Evolutionary conservation across 2,113 vertebrate genomes (phyloP).

Genomic region (Lasiurus cinereus): DNA sequence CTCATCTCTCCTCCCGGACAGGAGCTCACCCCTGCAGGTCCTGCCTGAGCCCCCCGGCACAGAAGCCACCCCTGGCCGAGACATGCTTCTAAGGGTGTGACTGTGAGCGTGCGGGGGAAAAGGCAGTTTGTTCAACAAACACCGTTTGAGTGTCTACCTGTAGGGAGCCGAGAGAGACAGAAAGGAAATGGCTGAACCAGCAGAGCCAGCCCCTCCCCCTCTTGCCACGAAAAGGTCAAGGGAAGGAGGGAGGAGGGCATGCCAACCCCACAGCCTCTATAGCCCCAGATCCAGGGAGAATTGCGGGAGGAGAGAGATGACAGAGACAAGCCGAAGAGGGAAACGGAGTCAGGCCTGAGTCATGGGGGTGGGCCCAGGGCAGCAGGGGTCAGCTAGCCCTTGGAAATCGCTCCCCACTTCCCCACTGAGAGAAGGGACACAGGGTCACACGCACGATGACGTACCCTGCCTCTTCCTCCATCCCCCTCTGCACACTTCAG

Average conservation of each 20-base stretch:
- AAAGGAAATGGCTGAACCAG: not conserved
- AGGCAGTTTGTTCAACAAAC: not conserved
- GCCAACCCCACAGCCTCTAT: not conserved
- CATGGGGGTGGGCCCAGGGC: not conserved
- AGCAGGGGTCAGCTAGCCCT: not conserved
- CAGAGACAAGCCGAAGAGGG: not conserved
- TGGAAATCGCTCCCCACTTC: not conserved
- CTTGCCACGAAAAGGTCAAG: not conserved
- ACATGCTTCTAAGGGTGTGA: accelerated
- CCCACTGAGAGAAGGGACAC: not conserved
- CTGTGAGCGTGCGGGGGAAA: not conserved
- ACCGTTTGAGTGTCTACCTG: not conserved
- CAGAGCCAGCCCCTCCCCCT: not conserved
- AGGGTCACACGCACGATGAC: not conserved
- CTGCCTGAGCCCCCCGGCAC: not conserved
- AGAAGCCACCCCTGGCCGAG: not conserved
- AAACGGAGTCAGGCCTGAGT: slow-evolving; percentile 33
- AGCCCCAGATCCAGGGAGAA: not conserved
- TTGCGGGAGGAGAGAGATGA: not conserved
- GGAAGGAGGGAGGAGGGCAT: not conserved
- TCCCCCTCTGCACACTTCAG: not conserved
- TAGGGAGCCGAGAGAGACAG: not conserved
- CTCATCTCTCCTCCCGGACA: not conserved
- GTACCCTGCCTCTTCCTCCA: not conserved
- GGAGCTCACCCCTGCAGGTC: not conserved